Evolutionary conservation across 2,888 invertebrate genomes (phyloP), one percentile per base, ranked within the genome.

Genomic region (Dryobotodes eremita): DNA sequence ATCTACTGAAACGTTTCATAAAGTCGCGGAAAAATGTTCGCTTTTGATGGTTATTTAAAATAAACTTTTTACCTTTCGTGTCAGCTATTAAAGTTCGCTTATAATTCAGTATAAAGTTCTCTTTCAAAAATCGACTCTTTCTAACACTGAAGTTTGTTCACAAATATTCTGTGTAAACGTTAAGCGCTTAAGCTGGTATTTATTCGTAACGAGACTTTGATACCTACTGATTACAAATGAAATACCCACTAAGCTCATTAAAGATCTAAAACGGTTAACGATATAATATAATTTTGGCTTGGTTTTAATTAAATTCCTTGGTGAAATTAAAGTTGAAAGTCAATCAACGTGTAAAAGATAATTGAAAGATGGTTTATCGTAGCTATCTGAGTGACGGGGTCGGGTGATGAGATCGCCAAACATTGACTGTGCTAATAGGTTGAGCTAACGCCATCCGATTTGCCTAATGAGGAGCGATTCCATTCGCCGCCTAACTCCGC

Each of bases 1-100:
- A 96, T 96, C 96, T 96, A 94, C 92, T 92, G 93, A 90, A 95
- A 95, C 95, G 94, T 95, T 96, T 96, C 95, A 96, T 96, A 95
- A 96, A 95, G 94, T 95, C 94, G 90, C 91, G 91, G 92, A 92
- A 94, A 95, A 96, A 94, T 94, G 94, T 94, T 91, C 92, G 92
- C 93, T 92, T 94, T 91, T 89, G 91, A 91, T 89, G 90, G 88
- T 93, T 91, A 92, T 92, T 92, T 92, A 83, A 84, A 85, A 85
- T 90, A 90, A 89, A 89, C 87, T 86, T 89, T 85, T 85, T 83
- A 82, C 84, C 85, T 85, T 89, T 90, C 88, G 85, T 79, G 88
- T 88, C 86, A 77, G 85, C 87, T 86, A 89, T 89, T 88, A 90
- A 89, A 90, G 87, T 90, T 89, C 84, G 86, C 88, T 77, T 88